Percentiles rank a stretch among this genome's conserved stretches.
phyloP scores from a whole-genome alignment of 2,797 vertebrate genomes.

The Aythya fuligula region DNA sequence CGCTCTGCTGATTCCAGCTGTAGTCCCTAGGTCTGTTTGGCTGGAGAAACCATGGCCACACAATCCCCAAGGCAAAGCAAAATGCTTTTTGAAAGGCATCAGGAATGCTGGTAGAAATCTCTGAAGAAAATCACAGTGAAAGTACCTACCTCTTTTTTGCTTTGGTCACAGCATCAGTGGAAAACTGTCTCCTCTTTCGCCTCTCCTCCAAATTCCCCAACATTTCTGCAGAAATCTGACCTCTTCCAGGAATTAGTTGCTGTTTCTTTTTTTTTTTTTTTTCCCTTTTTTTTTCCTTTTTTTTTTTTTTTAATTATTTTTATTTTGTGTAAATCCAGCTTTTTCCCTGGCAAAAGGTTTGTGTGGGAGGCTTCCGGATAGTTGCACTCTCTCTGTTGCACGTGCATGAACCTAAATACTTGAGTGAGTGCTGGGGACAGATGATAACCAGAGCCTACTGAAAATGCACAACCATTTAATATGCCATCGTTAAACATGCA shows the following conservation, averaged over 20 bases:
- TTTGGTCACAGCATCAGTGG: background rate
- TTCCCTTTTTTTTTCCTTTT: no score
- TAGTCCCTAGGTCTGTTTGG: background rate
- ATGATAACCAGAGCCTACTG: background rate
- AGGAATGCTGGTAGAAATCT: background rate
- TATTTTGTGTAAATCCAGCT: background rate
- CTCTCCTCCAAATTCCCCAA: background rate
- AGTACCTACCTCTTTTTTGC: background rate
- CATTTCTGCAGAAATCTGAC: constrained; percentile 7
- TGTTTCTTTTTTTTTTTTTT: background rate
- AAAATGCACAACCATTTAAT: background rate
- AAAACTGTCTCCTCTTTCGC: background rate
- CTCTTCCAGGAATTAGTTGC: background rate
- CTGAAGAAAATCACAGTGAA: background rate
- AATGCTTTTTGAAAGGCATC: background rate
- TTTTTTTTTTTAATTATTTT: background rate
- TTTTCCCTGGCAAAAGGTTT: background rate
- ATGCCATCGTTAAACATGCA: background rate
- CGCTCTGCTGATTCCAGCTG: background rate
- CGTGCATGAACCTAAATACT: background rate
- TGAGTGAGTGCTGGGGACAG: background rate
- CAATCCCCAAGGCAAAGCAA: fast-evolving
- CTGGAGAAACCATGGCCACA: background rate
- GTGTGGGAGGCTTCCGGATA: background rate
- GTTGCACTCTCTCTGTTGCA: background rate